Evolutionary conservation across 2,797 vertebrate genomes (phyloP).

Genomic region (Pygocentrus nattereri): DNA sequence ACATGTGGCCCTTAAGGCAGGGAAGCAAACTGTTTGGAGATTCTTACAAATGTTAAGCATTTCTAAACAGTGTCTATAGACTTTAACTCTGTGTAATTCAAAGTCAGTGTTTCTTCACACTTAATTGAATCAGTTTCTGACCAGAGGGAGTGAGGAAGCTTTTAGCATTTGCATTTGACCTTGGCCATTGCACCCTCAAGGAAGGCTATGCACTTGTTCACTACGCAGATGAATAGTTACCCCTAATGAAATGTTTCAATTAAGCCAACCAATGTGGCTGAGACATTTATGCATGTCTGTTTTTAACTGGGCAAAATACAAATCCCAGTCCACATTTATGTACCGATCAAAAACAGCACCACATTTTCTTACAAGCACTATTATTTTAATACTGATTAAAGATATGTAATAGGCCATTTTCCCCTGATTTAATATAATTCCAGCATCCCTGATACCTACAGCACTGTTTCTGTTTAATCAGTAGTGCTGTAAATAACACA

Average conservation of each 20-base stretch:
- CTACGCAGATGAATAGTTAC: neutral
- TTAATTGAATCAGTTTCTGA: constrained; percentile 37
- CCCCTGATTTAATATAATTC: neutral
- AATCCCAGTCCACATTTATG: neutral
- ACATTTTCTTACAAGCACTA: neutral
- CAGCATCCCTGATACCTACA: neutral
- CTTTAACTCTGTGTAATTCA: constrained; percentile 10
- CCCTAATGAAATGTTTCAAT: neutral
- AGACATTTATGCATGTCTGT: neutral
- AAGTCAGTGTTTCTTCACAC: constrained; percentile 17
- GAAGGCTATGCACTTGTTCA: neutral
- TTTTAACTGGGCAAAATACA: neutral
- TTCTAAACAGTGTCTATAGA: constrained; percentile 29
- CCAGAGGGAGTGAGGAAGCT: constrained; percentile 5
- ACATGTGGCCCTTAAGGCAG: neutral
- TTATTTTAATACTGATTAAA: neutral
- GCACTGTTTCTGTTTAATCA: neutral
- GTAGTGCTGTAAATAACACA: neutral
- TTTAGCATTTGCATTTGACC: constrained; percentile 11
- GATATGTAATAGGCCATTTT: neutral
- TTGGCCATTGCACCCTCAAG: neutral
- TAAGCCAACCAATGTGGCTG: too few species aligned
- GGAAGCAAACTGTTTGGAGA: neutral
- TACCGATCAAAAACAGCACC: neutral
- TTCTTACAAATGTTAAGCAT: constrained; percentile 18